Conservation (phyloP, 2,888 invertebrate species). For the Brassicogethes aeneus region DNA sequence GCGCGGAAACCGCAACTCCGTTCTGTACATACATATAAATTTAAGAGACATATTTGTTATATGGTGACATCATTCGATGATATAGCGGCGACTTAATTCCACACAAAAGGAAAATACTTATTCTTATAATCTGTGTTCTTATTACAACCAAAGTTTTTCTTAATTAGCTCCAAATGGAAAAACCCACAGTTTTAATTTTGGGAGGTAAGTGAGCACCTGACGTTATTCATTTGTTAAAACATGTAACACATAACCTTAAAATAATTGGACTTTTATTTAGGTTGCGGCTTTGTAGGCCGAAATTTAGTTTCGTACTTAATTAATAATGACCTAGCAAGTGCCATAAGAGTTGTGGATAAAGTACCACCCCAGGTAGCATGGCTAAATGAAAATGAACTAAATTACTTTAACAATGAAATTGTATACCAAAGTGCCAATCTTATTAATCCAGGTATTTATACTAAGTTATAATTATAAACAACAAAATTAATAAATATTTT, state of each 20-base stretch:
- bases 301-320: slow-evolving; percentile 77
- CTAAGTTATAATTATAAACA: slow-evolving; percentile 6
- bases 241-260: slow-evolving; percentile 1
- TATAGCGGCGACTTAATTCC: too few relatives aligned
- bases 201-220: slow-evolving; percentile 15
- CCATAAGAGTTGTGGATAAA: slow-evolving; percentile 79
- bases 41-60: too few relatives aligned
- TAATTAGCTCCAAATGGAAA: slow-evolving; percentile 10
- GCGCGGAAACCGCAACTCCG: too few relatives aligned
- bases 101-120: too few relatives aligned
- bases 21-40: too few relatives aligned
- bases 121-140: too few relatives aligned
- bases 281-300: slow-evolving; percentile 90
- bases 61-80: too few relatives aligned
- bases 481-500: slow-evolving; percentile 6
- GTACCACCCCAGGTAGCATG: slow-evolving; percentile 90
- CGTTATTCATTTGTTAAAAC: slow-evolving; percentile 2
- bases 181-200: slow-evolving; percentile 12
- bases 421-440: slow-evolving; percentile 88
- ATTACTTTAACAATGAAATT: slow-evolving; percentile 62
- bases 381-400: slow-evolving; percentile 66
- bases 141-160: too few relatives aligned
- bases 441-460: slow-evolving; percentile 68
- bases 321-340: slow-evolving; percentile 63
- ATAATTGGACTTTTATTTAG: slow-evolving; percentile 40